These are phyloP conservation scores for Cephalotes varians DNA, from an alignment of 2,888 invertebrate genomes.

Conservation along the genomic window DNA sequence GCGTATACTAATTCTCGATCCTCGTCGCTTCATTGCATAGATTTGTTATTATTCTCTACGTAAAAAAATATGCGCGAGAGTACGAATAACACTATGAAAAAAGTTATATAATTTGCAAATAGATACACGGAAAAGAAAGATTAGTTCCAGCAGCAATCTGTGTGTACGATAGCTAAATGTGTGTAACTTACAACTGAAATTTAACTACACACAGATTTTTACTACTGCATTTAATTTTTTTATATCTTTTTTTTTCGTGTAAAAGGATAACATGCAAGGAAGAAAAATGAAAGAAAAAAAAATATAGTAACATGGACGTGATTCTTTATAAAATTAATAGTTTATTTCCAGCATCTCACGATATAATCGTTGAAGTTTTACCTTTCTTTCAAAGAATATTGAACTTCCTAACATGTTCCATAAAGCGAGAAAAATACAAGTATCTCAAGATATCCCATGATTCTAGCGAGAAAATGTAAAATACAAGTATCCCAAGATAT, in stretches of 20 bases:
- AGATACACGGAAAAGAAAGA: too few relatives aligned
- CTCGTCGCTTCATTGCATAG: neutral
- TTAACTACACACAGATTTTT: too few relatives aligned
- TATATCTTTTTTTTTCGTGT: neutral
- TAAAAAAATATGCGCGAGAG: neutral
- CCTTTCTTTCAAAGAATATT: neutral
- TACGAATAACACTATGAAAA: neutral
- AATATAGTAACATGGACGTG: neutral
- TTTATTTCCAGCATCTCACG: neutral
- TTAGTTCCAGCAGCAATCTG: too few relatives aligned
- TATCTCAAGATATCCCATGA: neutral
- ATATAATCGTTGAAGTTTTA: conserved; percentile 1
- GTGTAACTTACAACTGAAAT: too few relatives aligned
- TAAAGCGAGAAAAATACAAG: neutral
- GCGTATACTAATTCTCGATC: neutral
- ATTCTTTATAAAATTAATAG: neutral
- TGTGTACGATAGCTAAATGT: too few relatives aligned
- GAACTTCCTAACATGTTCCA: neutral
- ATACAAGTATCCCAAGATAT: neutral
- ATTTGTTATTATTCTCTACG: neutral
- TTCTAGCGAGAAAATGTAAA: neutral
- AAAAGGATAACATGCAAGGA: neutral
- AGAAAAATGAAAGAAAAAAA: neutral
- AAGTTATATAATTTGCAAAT: neutral
- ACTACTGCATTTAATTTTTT: too few relatives aligned